These are phyloP conservation scores for Phyllotreta striolata DNA, from an alignment of 2,888 invertebrate genomes.

Conservation along the genomic window DNA sequence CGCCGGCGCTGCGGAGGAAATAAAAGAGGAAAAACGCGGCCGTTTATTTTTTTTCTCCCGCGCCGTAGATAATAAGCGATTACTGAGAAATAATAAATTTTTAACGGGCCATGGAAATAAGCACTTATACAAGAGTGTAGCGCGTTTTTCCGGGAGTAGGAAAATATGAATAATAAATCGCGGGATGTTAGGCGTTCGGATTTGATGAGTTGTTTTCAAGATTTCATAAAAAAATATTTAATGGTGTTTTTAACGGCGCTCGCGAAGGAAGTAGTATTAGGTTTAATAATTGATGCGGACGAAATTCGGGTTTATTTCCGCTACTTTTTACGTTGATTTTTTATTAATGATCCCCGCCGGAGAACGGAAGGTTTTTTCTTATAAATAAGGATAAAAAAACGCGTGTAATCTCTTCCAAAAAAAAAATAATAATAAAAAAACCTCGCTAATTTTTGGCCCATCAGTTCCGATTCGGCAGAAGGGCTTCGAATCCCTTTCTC, in stretches of 20 bases:
- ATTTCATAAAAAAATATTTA: constrained; percentile 11
- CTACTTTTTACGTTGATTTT: no score
- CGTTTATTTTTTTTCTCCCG: constrained; percentile 12
- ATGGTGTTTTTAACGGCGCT: not conserved
- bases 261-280: not conserved
- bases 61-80: constrained; percentile 26
- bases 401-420: constrained; percentile 1
- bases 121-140: constrained; percentile 13
- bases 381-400: no score
- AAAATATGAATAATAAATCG: constrained; percentile 20
- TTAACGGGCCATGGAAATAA: constrained; percentile 24
- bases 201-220: constrained; percentile 13
- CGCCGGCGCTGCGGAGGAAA: constrained; percentile 7
- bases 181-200: constrained; percentile 2
- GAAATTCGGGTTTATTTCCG: no score
- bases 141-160: constrained; percentile 4
- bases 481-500: constrained; percentile 10
- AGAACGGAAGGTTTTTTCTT: no score
- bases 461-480: constrained; percentile 6
- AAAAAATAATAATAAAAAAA: no score
- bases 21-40: constrained; percentile 10
- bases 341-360: no score
- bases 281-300: constrained; percentile 11
- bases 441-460: constrained; percentile 1
- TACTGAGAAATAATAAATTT: constrained; percentile 31